Conservation (phyloP, 2,113 vertebrate genomes). For the Xenopus laevis region DNA sequence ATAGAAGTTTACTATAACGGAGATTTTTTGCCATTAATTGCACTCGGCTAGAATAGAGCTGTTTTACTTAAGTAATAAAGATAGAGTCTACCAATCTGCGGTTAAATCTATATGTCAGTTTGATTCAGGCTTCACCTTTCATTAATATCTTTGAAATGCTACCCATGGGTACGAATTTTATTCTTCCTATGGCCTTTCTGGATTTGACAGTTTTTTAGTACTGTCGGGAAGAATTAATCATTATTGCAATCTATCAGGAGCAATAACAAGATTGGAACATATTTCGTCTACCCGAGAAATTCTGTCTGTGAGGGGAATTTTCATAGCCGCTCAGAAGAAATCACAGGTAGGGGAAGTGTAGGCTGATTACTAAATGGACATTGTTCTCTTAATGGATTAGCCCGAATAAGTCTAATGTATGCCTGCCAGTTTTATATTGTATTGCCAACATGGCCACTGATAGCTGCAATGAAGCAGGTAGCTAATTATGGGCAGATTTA, state of each 20-base stretch:
- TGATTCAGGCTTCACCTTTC: slow-evolving; percentile 44
- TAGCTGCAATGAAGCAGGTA: too few species aligned
- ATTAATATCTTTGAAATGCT: slow-evolving; percentile 44
- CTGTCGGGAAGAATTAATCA: slow-evolving; percentile 44
- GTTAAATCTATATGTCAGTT: slow-evolving; percentile 41
- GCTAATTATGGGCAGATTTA: too few species aligned
- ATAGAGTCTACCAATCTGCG: slow-evolving; percentile 14
- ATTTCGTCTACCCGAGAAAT: slow-evolving; percentile 28
- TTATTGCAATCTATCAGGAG: slow-evolving; percentile 45
- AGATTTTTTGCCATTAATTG: slow-evolving; percentile 38
- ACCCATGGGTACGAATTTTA: slow-evolving; percentile 38
- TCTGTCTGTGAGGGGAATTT: slow-evolving; percentile 24
- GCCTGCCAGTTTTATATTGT: too few species aligned
- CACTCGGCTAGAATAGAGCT: slow-evolving; percentile 14
- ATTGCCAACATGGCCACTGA: too few species aligned
- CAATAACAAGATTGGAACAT: slow-evolving; percentile 42
- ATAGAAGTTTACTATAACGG: slow-evolving; percentile 40
- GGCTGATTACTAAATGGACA: too few species aligned
- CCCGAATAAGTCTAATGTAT: too few species aligned
- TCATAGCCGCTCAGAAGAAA: background rate
- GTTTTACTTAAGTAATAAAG: slow-evolving; percentile 40
- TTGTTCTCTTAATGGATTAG: too few species aligned
- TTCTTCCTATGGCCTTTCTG: slow-evolving; percentile 39
- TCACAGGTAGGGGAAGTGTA: too few species aligned
- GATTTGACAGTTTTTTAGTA: slow-evolving; percentile 40